phyloP scores from a whole-genome alignment of 1,140 invertebrate species.

The Globodera ellingtonae region DNA sequence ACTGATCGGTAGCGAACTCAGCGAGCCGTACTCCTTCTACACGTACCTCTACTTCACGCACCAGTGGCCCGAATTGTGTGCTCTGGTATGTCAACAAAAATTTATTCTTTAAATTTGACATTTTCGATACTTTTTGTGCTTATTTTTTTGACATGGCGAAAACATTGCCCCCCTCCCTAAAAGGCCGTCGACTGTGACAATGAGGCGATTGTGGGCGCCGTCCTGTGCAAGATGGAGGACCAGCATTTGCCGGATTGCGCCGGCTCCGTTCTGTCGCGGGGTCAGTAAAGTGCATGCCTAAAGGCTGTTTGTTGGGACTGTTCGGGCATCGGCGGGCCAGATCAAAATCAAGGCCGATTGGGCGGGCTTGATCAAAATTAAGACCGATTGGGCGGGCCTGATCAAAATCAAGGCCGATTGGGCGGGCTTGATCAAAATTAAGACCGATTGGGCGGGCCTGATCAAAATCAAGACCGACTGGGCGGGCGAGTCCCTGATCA shows the following conservation, averaged over 20 bases:
- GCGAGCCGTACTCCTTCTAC: slow-evolving; percentile 99
- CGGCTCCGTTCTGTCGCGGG: slow-evolving; percentile 1
- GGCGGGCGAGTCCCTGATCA: no score
- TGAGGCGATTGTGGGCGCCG: slow-evolving; percentile 44
- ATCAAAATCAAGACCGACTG: no score
- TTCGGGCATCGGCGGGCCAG: neutral
- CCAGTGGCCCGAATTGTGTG: slow-evolving; percentile 98
- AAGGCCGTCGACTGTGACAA: slow-evolving; percentile 48
- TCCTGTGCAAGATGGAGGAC: slow-evolving; percentile 48
- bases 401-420: no score
- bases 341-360: neutral
- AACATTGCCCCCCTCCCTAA: slow-evolving; percentile 28
- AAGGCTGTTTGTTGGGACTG: neutral
- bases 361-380: no score
- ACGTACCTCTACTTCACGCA: slow-evolving; percentile 99
- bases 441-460: no score
- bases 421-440: no score
- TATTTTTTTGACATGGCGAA: no score
- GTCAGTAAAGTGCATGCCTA: slow-evolving; percentile 1
- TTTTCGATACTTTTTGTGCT: no score
- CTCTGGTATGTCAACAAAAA: slow-evolving; percentile 73
- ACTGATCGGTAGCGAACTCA: slow-evolving; percentile 91
- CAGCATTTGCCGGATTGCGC: neutral
- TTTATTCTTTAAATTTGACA: no score
- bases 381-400: no score